Evolutionary conservation across 2,113 vertebrate genomes (phyloP).

Genomic region (Mesitornis unicolor): DNA sequence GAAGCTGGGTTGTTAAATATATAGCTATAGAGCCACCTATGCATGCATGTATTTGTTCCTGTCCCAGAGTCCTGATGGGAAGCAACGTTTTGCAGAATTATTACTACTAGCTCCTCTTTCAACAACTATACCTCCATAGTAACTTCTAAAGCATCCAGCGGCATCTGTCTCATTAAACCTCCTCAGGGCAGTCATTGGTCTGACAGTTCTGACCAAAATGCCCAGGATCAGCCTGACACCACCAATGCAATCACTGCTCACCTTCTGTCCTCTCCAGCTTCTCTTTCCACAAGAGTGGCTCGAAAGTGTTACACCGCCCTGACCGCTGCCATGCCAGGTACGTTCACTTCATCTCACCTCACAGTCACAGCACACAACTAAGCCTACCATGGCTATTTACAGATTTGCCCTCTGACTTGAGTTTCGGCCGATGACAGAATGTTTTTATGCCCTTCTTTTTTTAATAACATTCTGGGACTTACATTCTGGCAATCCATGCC

Average conservation of each 20-base stretch:
- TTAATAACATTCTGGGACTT: background rate
- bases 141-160: background rate
- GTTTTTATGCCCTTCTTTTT: background rate
- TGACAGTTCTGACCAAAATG: background rate
- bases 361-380: background rate
- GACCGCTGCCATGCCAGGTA: background rate
- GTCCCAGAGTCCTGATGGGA: background rate
- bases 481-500: background rate
- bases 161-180: background rate
- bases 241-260: conserved; percentile 7
- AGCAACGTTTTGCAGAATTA: background rate
- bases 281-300: conserved; percentile 31
- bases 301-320: background rate
- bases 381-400: background rate
- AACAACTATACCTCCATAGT: background rate
- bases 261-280: background rate
- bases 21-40: background rate
- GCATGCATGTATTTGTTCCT: background rate
- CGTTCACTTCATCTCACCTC: background rate
- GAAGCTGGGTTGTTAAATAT: background rate
- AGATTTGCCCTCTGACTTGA: background rate
- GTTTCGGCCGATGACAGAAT: background rate
- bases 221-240: background rate
- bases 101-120: background rate
- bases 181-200: background rate